Conservation (phyloP, 2,888 invertebrate species). For the Trissoscelio sp. region DNA sequence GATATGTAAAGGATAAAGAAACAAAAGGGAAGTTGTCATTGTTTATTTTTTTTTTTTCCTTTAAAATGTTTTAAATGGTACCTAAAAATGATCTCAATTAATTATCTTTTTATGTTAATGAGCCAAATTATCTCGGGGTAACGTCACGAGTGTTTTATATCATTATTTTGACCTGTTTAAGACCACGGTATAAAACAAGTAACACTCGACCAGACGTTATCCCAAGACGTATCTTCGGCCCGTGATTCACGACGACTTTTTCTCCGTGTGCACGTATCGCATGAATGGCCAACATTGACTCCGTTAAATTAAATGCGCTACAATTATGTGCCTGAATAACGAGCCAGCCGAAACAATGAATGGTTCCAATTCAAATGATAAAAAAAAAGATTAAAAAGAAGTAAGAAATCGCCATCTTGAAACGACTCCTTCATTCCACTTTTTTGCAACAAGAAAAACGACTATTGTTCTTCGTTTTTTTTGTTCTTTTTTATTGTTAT, state of each 20-base stretch:
- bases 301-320: slow-evolving; percentile 1
- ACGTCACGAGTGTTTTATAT: slow-evolving; percentile 29
- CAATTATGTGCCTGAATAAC: not conserved
- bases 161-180: slow-evolving; percentile 52
- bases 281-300: slow-evolving; percentile 3
- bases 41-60: too few relatives aligned
- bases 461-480: too few relatives aligned
- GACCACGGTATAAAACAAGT: slow-evolving; percentile 19
- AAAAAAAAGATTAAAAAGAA: not conserved
- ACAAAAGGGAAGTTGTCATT: too few relatives aligned
- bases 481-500: too few relatives aligned
- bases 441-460: not conserved
- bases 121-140: slow-evolving; percentile 12
- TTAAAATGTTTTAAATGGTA: too few relatives aligned
- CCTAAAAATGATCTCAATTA: too few relatives aligned
- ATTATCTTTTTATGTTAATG: slow-evolving; percentile 24
- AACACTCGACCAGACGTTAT: slow-evolving; percentile 27
- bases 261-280: not conserved
- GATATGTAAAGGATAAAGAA: too few relatives aligned
- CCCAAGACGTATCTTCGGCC: slow-evolving; percentile 7
- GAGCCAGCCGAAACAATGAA: not conserved
- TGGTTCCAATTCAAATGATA: not conserved
- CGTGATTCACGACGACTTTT: slow-evolving; percentile 42
- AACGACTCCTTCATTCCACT: too few relatives aligned
- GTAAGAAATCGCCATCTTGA: not conserved